These are phyloP conservation scores for Siniperca knerii DNA, from an alignment of 2,113 vertebrate genomes.

Conservation along the genomic window DNA sequence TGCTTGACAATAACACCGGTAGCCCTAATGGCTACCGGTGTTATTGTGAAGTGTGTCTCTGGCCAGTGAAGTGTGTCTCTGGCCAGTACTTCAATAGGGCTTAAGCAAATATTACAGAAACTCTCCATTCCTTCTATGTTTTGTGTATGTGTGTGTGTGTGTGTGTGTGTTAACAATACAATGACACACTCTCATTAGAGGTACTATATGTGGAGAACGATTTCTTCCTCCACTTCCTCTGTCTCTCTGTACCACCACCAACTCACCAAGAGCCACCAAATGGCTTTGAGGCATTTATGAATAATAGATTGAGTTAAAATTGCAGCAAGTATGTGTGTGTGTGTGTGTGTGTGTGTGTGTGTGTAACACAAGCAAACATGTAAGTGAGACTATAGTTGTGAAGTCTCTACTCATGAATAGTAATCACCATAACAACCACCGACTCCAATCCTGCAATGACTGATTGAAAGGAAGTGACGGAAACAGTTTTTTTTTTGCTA, in stretches of 20 bases:
- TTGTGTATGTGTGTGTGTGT: neutral
- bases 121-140: neutral
- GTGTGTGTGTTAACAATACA: neutral
- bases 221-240: neutral
- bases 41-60: neutral
- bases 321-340: conserved; percentile 1
- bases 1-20: neutral
- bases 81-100: neutral
- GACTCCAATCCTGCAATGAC: neutral
- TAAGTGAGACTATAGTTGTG: conserved; percentile 31
- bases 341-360: neutral
- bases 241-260: neutral
- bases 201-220: neutral
- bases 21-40: neutral
- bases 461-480: neutral
- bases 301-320: conserved; percentile 48
- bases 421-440: conserved; percentile 34
- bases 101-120: neutral
- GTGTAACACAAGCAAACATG: conserved; percentile 37
- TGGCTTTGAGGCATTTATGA: conserved; percentile 41
- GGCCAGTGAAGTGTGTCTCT: neutral
- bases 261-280: conserved; percentile 28
- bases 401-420: conserved; percentile 57
- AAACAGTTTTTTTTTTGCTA: no score
- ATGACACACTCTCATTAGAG: neutral